These are phyloP conservation scores for Cyphomyrmex costatus DNA, from an alignment of 1,140 invertebrate species.

Conservation along the genomic window DNA sequence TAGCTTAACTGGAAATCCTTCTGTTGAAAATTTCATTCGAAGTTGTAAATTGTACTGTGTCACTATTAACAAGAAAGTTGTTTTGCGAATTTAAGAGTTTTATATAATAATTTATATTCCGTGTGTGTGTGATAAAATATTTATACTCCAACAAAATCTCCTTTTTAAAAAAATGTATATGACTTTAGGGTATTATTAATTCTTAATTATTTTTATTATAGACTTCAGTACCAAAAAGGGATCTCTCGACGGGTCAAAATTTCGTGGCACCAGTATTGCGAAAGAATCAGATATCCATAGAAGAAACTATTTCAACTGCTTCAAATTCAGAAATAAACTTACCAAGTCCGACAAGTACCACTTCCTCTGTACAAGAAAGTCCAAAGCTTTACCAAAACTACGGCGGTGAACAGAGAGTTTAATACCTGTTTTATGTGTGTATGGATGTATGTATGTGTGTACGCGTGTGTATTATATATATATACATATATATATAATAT, in stretches of 20 bases:
- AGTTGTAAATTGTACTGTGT: neutral
- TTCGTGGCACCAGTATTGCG: slow-evolving; percentile 84
- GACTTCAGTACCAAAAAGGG: slow-evolving; percentile 80
- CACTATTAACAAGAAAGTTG: neutral
- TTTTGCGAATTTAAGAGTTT: no score
- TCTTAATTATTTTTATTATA: slow-evolving; percentile 65
- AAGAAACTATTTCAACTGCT: slow-evolving; percentile 79
- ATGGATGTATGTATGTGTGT: no score
- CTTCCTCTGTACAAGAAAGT: slow-evolving; percentile 81
- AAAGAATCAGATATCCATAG: slow-evolving; percentile 73
- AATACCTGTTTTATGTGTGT: slow-evolving; percentile 51
- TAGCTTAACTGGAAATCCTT: neutral
- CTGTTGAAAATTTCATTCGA: neutral
- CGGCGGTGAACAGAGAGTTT: slow-evolving; percentile 76
- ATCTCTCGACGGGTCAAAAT: slow-evolving; percentile 83
- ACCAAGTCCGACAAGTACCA: slow-evolving; percentile 75
- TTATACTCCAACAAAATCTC: neutral
- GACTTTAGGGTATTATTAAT: slow-evolving; percentile 34
- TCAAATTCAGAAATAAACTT: slow-evolving; percentile 77
- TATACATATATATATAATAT: no score
- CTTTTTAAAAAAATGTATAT: neutral
- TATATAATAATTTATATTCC: no score
- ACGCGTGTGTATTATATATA: no score
- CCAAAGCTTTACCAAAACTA: slow-evolving; percentile 85
- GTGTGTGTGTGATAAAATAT: no score